Evolutionary conservation across 2,888 invertebrate species (phyloP).

Genomic region (Orgyia antiqua): DNA sequence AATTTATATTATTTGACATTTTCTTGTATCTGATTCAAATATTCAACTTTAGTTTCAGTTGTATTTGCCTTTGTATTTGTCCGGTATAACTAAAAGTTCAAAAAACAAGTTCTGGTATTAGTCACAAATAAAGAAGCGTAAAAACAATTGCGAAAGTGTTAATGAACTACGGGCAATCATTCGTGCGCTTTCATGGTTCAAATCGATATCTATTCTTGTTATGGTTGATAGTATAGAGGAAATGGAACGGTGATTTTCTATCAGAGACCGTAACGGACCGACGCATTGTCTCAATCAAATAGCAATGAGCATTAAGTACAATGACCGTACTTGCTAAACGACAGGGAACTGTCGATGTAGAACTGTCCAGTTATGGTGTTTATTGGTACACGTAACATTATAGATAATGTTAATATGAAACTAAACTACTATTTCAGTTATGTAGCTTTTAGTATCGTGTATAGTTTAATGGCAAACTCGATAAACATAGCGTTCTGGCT

Average conservation of each 20-base stretch:
- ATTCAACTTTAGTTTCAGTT: constrained; percentile 25
- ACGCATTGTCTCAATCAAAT: constrained; percentile 70
- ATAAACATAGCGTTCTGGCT: no score
- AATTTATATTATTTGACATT: constrained; percentile 54
- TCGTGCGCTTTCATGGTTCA: constrained; percentile 53
- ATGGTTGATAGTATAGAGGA: constrained; percentile 48
- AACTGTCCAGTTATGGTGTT: constrained; percentile 46
- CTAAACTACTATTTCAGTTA: no score
- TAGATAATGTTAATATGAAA: constrained; percentile 33
- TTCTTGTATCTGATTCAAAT: constrained; percentile 38
- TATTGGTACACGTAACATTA: constrained; percentile 45
- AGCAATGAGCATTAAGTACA: constrained; percentile 64
- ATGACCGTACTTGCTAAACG: constrained; percentile 68
- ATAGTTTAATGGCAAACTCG: no score
- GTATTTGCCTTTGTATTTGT: constrained; percentile 18
- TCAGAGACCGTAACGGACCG: constrained; percentile 48
- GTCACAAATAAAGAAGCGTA: constrained; percentile 57
- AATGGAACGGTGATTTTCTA: constrained; percentile 48
- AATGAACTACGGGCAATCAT: constrained; percentile 52
- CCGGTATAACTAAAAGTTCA: constrained; percentile 18
- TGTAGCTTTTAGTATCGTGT: no score
- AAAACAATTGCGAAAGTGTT: constrained; percentile 70
- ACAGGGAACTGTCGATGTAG: constrained; percentile 65
- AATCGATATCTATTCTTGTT: constrained; percentile 49
- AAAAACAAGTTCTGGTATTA: constrained; percentile 40